phyloP scores from a whole-genome alignment of 1,140 invertebrate genomes.

The Drosophila ohnishii region DNA sequence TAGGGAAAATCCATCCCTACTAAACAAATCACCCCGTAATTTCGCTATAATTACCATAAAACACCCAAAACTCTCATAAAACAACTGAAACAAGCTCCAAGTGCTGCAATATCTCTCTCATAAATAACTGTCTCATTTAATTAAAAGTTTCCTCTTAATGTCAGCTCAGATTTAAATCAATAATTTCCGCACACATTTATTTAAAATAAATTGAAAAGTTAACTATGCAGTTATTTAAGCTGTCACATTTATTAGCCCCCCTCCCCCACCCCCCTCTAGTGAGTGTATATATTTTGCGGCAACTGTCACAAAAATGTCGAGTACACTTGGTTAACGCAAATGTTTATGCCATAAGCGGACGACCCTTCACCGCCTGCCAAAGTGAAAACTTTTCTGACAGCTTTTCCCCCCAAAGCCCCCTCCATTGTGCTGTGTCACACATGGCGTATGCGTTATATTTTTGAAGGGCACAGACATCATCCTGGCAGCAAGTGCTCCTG shows the following conservation, averaged over 20 bases:
- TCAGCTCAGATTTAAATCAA: constrained; percentile 1
- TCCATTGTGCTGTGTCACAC: constrained; percentile 25
- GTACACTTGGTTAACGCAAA: constrained; percentile 12
- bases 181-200: neutral
- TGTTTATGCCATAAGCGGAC: constrained; percentile 11
- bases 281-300: neutral
- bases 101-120: no score
- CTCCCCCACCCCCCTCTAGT: neutral
- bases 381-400: constrained; percentile 30
- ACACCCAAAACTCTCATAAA: neutral
- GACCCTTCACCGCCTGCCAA: constrained; percentile 7
- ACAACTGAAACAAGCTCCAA: neutral
- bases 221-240: constrained; percentile 4
- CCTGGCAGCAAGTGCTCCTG: constrained; percentile 21
- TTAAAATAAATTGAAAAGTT: neutral
- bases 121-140: constrained; percentile 4
- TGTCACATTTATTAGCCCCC: constrained; percentile 9
- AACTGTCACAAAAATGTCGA: constrained; percentile 16
- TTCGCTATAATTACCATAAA: no score
- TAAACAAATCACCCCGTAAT: no score
- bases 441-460: constrained; percentile 56
- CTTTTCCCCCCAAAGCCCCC: neutral
- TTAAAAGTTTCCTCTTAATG: neutral
- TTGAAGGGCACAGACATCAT: neutral
- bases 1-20: neutral